Conservation (phyloP, 1,140 invertebrate species). For the Grapholita molesta region DNA sequence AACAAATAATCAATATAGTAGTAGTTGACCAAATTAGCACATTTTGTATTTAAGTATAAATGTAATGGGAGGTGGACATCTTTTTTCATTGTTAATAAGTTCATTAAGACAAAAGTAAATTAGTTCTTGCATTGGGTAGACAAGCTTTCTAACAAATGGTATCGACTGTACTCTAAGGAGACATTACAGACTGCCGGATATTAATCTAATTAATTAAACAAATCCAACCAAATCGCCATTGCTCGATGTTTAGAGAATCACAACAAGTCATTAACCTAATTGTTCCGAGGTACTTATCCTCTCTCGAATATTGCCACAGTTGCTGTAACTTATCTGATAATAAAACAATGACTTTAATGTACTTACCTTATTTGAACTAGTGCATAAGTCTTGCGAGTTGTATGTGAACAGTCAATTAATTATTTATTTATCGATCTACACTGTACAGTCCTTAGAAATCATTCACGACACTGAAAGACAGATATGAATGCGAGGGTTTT, state of each 20-base stretch:
- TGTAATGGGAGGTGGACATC: too few relatives aligned
- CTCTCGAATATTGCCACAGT: background rate
- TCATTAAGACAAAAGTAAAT: too few relatives aligned
- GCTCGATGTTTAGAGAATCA: background rate
- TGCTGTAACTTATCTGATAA: slow-evolving; percentile 1
- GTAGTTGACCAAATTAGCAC: too few relatives aligned
- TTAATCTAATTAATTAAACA: background rate
- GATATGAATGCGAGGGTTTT: slow-evolving; percentile 60
- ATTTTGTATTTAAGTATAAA: too few relatives aligned
- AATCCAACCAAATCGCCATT: background rate
- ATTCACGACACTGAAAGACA: slow-evolving; percentile 55
- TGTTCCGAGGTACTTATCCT: background rate
- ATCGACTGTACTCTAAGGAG: too few relatives aligned
- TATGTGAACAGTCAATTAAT: slow-evolving; percentile 16
- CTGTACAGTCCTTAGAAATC: slow-evolving; percentile 30
- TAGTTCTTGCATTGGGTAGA: too few relatives aligned
- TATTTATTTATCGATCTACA: slow-evolving; percentile 20
- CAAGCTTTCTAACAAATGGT: too few relatives aligned
- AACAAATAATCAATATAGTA: too few relatives aligned
- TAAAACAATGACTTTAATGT: background rate
- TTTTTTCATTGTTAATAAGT: too few relatives aligned
- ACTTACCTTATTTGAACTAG: slow-evolving; percentile 10
- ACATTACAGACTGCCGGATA: too few relatives aligned
- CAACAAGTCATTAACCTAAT: slow-evolving; percentile 4
- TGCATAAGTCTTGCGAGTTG: background rate